phyloP scores from a whole-genome alignment of 1,140 invertebrate species.

The Brachionus calyciflorus region DNA sequence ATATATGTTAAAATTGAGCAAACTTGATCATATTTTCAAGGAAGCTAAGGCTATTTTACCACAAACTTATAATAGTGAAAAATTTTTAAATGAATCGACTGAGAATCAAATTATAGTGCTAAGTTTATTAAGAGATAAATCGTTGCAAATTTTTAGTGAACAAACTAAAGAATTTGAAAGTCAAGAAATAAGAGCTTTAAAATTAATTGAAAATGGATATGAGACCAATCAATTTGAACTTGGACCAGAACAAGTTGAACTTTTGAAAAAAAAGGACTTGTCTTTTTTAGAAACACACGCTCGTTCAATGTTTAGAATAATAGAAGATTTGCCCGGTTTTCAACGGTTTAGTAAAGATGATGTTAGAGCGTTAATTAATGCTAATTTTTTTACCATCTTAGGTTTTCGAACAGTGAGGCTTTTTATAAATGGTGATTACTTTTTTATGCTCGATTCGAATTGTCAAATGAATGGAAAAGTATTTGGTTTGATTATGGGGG shows the following conservation, averaged over 20 bases:
- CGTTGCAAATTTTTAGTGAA: background rate
- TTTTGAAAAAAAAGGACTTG: background rate
- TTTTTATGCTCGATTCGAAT: constrained; percentile 6
- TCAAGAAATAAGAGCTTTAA: background rate
- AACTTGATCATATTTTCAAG: background rate
- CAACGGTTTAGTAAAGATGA: background rate
- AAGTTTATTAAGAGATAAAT: constrained; percentile 20
- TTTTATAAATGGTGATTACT: constrained; percentile 14
- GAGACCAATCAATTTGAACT: background rate
- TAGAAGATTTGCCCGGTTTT: constrained; percentile 17
- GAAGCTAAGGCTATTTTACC: background rate
- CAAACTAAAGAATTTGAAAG: background rate
- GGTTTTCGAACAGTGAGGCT: constrained; percentile 5
- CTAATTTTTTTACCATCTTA: background rate
- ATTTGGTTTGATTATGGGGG: background rate
- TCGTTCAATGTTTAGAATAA: background rate
- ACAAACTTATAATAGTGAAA: background rate
- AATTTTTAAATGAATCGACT: background rate
- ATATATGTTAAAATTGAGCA: background rate
- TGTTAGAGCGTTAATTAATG: background rate
- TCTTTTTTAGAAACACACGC: constrained; percentile 1
- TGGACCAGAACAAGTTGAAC: background rate
- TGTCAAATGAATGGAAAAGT: background rate
- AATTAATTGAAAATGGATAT: background rate
- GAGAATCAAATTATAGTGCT: background rate